Conservation (phyloP, 2,888 invertebrate species). For the Limenitis camilla region DNA sequence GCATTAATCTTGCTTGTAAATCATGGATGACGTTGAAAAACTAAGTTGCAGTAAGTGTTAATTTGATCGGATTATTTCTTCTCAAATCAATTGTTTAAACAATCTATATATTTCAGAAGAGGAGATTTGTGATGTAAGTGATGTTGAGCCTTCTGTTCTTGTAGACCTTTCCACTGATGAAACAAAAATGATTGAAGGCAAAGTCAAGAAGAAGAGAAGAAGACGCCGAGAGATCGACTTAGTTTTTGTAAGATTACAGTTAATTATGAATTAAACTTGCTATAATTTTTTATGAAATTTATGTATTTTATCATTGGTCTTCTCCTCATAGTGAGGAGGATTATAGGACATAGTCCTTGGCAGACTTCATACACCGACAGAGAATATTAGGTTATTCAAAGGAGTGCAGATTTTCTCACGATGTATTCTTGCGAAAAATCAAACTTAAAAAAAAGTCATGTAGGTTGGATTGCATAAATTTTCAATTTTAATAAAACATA, state of each 20-base stretch:
- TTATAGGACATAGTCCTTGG: too few relatives aligned
- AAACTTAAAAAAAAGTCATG: background rate
- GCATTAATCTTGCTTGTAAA: background rate
- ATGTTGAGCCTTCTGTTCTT: slow-evolving; percentile 56
- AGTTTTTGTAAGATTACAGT: slow-evolving; percentile 34
- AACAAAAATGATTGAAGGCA: slow-evolving; percentile 50
- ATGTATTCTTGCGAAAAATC: background rate
- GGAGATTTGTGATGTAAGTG: slow-evolving; percentile 61
- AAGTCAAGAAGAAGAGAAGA: slow-evolving; percentile 56
- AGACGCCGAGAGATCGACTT: slow-evolving; percentile 65
- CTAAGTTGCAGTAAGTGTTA: slow-evolving; percentile 59
- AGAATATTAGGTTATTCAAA: too few relatives aligned
- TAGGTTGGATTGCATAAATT: too few relatives aligned
- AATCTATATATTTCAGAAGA: slow-evolving; percentile 38
- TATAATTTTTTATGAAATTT: too few relatives aligned
- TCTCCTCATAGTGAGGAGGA: too few relatives aligned
- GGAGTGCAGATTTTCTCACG: too few relatives aligned
- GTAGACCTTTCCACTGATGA: slow-evolving; percentile 41
- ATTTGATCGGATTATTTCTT: background rate
- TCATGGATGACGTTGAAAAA: slow-evolving; percentile 59
- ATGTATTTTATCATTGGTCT: too few relatives aligned
- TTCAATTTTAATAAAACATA: background rate
- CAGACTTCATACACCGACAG: too few relatives aligned
- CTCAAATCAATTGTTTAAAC: background rate
- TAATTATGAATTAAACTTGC: background rate